Evolutionary conservation across 2,888 invertebrate species (phyloP), one percentile per base, ranked within the genome.

Genomic region (Unio pictorum): DNA sequence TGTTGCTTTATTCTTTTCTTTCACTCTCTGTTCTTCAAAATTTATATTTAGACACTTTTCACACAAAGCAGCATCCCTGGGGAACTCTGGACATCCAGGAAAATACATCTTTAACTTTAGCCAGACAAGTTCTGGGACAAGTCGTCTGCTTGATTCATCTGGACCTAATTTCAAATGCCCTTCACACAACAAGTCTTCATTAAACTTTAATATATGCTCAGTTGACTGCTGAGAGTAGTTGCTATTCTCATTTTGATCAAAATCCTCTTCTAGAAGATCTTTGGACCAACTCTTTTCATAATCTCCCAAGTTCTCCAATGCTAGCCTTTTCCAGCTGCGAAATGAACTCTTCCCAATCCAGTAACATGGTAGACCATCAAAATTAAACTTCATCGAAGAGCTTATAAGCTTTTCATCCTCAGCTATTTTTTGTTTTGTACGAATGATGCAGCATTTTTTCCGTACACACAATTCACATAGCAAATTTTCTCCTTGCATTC

Each of bases 291-390:
- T 61, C 4, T 68, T 66, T 18, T 62, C 34, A 18, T 63, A 68
- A 28, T 74, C 73, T 60, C 61, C 60, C 30, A 70, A 61, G 34
- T 65, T 66, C 68, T 85, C 82, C 26, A 90, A 83, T 3, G 91
- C 92, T 57, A 92, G 84, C 64, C 90, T 89, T 69, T 91, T 90
- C 93, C 93, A 93, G 59, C 88, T 90, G 74, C 91, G 90, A n/a
- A 92, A 86, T 0, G 92, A 92, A 62, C 91, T 89, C 71, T 92
- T 92, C 8, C 92, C 92, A 28, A 93, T 90, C 90, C 92, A 92
- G 81, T 88, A 92, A 66, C 89, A 83, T 73, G 73, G 84, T 73
- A 79, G 90, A 54, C 63, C 70, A 17, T 23, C 59, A 34, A 73
- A 63, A 59, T 86, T 87, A 57, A 84, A 87, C 61, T 91, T 91